Percentiles rank a stretch among this genome's conserved stretches.
Conservation (phyloP, 1,140 invertebrate species). For the Agrypnia vestita region DNA sequence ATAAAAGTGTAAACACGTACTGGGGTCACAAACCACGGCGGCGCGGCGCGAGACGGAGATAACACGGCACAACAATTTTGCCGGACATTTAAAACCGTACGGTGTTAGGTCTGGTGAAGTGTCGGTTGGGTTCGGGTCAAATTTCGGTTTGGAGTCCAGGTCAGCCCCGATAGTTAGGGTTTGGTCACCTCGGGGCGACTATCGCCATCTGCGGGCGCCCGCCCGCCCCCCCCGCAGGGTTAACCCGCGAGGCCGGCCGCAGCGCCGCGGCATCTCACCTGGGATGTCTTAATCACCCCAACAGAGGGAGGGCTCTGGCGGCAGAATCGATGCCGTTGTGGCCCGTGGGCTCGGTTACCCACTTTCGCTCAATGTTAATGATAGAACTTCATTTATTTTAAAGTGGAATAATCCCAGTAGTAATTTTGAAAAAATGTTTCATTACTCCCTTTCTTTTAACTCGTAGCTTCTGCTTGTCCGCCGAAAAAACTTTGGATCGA, state of each 20-base stretch:
- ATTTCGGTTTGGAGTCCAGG: constrained; percentile 39
- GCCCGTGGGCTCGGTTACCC: too few relatives aligned
- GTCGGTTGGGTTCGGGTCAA: constrained; percentile 43
- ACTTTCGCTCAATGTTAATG: too few relatives aligned
- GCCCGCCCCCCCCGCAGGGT: constrained; percentile 43
- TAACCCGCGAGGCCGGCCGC: background rate
- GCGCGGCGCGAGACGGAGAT: background rate
- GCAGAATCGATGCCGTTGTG: too few relatives aligned
- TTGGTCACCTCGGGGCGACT: constrained; percentile 58
- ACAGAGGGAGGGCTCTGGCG: background rate
- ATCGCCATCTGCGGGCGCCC: constrained; percentile 56
- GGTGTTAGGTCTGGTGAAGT: constrained; percentile 6
- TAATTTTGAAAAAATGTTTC: too few relatives aligned
- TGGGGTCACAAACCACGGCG: too few relatives aligned
- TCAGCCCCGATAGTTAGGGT: constrained; percentile 60
- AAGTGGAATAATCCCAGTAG: too few relatives aligned
- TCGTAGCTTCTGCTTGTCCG: too few relatives aligned
- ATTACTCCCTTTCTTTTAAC: too few relatives aligned
- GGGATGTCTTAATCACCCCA: constrained; percentile 33
- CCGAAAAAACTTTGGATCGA: too few relatives aligned
- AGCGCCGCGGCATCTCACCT: constrained; percentile 2
- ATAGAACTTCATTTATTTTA: too few relatives aligned
- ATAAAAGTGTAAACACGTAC: too few relatives aligned
- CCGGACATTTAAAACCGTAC: constrained; percentile 15
- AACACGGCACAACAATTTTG: background rate